A percentile compares a stretch with the other conserved stretches of the same genome.
Conservation (phyloP, 2,888 invertebrate species). For the Phrixothrix hirtus region DNA sequence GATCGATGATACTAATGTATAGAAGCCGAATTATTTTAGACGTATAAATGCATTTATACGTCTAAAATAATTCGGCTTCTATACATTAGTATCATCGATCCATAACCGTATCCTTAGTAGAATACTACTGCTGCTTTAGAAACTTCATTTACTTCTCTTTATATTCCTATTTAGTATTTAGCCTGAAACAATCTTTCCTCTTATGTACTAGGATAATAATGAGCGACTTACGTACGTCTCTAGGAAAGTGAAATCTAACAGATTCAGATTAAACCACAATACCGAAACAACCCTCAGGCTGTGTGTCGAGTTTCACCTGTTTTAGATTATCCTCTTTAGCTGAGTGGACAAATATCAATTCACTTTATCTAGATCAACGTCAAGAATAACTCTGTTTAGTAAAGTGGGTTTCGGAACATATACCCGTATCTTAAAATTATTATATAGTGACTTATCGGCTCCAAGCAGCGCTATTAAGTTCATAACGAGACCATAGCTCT, state of each 20-base stretch:
- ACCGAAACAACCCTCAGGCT: too few species aligned
- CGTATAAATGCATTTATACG: too few species aligned
- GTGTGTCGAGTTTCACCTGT: too few species aligned
- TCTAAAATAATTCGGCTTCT: too few species aligned
- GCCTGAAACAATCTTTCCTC: constrained; percentile 18
- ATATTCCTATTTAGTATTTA: constrained; percentile 26
- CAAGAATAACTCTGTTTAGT: neutral
- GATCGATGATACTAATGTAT: too few species aligned
- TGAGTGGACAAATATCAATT: too few species aligned
- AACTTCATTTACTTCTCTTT: constrained; percentile 32
- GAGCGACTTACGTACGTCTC: constrained; percentile 21
- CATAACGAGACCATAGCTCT: constrained; percentile 41
- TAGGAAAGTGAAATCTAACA: constrained; percentile 16
- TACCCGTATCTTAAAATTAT: constrained; percentile 39
- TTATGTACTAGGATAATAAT: constrained; percentile 22
- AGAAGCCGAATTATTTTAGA: too few species aligned
- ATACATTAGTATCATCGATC: constrained; percentile 19
- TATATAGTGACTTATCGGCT: constrained; percentile 45
- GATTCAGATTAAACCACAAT: constrained; percentile 20
- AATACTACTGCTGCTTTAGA: constrained; percentile 16
- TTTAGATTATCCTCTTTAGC: too few species aligned
- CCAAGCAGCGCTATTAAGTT: constrained; percentile 45
- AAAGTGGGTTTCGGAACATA: neutral
- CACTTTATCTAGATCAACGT: too few species aligned
- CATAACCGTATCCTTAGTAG: constrained; percentile 12